phyloP scores from a whole-genome alignment of 35 echinoderm and acorn worm species.

The Diadema setosum region DNA sequence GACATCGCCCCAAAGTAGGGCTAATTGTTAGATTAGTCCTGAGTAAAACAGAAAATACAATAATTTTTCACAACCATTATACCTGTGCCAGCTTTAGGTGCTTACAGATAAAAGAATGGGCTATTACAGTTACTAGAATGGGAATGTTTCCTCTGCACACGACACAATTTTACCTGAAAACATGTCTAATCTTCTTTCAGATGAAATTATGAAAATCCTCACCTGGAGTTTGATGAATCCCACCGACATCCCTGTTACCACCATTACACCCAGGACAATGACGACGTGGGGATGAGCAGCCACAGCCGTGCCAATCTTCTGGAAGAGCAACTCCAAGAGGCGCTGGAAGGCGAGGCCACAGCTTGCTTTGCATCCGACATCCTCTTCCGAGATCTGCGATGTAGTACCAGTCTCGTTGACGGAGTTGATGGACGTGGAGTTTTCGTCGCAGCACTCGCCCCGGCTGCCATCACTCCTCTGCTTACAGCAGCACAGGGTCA shows the following conservation, averaged over 20 bases:
- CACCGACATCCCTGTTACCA: slow-evolving; percentile 6
- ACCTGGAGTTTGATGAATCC: slow-evolving; percentile 54
- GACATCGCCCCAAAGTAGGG: no score
- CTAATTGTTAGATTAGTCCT: no score
- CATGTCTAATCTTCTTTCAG: no score
- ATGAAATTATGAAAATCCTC: no score
- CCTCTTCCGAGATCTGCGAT: background rate
- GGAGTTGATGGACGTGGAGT: background rate
- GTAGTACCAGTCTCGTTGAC: background rate
- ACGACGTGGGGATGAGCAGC: slow-evolving; percentile 64
- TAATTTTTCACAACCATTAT: no score
- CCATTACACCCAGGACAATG: slow-evolving; percentile 38
- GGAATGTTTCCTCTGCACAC: no score
- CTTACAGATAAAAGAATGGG: no score
- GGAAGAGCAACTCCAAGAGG: slow-evolving; percentile 38
- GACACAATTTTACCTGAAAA: no score
- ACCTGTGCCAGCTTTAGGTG: no score
- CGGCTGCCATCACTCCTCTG: background rate
- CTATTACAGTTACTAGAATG: no score
- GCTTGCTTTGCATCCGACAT: slow-evolving; percentile 57
- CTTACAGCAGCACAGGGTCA: background rate
- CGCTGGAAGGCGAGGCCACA: slow-evolving; percentile 47
- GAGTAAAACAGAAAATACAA: no score
- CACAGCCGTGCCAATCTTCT: slow-evolving; percentile 40
- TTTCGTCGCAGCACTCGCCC: background rate